Base-by-base conservation (phyloP, 37 sponge, comb jelly and placozoan genomes). In the Chondrosia reniformis region DNA sequence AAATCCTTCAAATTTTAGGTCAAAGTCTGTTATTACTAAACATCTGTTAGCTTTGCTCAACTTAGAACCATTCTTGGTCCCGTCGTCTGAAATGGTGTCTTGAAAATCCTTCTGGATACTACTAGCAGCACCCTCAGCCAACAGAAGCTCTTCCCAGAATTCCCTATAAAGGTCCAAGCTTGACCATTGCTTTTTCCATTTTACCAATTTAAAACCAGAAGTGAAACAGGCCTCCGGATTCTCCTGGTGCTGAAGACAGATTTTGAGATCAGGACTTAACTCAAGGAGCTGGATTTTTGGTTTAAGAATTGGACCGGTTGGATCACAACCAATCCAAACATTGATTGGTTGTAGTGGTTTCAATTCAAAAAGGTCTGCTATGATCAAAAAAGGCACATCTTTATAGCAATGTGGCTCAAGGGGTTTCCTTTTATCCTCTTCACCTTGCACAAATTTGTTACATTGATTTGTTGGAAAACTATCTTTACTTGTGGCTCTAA, bases 121-220 rank as follows among this genome's bases (percentile, higher is more conserved):
- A 0, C 34, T 32, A 37, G 24, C 74, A 15, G 87, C 84, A 25
- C 78, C 87, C 52, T 91, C 91, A 22, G 91, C 91, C 33, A 91
- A 64, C 21, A 91, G 21, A 0, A 91, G 63, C 17, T 63, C 75
- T 41, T 83, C 84, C 91, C 91, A 91, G 3, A 76, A 46, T 7
- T 65, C 34, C 6, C 82, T 36, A 76, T 91, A 91, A 19, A 81
- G 52, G 1, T 76, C 10, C 8, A 91, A 76, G 49, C 33, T 57
- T 0, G 33, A 24, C 44, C 86, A 91, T 0, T 45, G 24, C 0
- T 1, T n/a, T 37, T 74, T 83, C 7, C 87, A 80, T 9, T 84
- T 76, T 21, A 67, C 55, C 4, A 65, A 21, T 1, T 80, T 58
- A 32, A 46, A 24, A 17, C 77, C 40, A 46, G 71, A 73, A 45